A percentile compares a stretch with the other conserved stretches of the same genome.
phyloP scores from a whole-genome alignment of 1,140 invertebrate genomes.

The Cephus cinctus region DNA sequence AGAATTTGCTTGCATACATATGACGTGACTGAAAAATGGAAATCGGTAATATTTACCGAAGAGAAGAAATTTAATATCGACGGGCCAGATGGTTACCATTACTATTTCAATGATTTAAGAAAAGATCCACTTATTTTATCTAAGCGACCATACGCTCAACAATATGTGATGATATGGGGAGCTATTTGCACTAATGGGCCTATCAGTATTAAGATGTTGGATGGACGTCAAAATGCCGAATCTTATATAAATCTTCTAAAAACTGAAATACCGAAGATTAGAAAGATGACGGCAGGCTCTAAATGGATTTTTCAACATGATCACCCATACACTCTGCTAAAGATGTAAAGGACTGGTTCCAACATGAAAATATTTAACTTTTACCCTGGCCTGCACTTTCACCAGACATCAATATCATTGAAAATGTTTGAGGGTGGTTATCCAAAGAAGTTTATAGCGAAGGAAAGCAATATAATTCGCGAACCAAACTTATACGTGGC shows the following conservation, averaged over 20 bases:
- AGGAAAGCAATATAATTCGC: not conserved
- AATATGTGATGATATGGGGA: constrained; percentile 1
- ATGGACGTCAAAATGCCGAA: not conserved
- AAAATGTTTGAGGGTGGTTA: not conserved
- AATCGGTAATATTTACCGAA: constrained; percentile 19
- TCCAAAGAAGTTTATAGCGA: not conserved
- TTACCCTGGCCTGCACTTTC: not conserved
- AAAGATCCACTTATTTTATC: constrained; percentile 28
- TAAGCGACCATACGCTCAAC: not conserved
- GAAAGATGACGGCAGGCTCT: no score
- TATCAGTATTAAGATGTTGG: not conserved
- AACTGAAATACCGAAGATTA: not conserved
- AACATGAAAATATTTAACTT: constrained; percentile 28
- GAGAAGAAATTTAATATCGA: no score
- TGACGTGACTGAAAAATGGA: not conserved
- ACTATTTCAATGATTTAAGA: constrained; percentile 46
- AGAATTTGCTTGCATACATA: not conserved
- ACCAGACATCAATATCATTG: not conserved
- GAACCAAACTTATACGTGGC: no score
- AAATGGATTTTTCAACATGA: constrained; percentile 2
- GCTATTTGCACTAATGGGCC: not conserved
- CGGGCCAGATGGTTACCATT: constrained; percentile 46
- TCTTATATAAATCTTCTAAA: not conserved
- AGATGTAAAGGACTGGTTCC: not conserved
- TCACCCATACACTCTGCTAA: not conserved